Percentiles rank a stretch among this genome's conserved stretches.
These are phyloP conservation scores for Tachypleus tridentatus DNA, from an alignment of 1,140 invertebrate species.

Conservation along the genomic window DNA sequence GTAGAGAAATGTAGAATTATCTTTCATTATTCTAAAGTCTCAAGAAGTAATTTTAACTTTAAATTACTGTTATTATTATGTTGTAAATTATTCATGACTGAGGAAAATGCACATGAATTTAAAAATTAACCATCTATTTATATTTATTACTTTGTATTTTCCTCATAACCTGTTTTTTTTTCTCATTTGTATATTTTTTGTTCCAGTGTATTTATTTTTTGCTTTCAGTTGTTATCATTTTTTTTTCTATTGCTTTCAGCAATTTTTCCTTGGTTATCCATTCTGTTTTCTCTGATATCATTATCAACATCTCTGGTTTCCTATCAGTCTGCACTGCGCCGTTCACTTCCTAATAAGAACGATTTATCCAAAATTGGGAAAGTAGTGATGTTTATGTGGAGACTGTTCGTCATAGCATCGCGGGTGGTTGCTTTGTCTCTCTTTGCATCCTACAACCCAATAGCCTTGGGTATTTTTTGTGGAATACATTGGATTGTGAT, in stretches of 20 bases:
- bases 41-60: no score
- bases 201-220: no score
- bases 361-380: conserved; percentile 54
- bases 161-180: no score
- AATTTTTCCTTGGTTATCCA: conserved; percentile 54
- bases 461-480: conserved; percentile 46
- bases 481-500: conserved; percentile 58
- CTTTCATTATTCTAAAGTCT: no score
- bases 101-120: no score
- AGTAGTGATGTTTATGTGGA: conserved; percentile 59
- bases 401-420: conserved; percentile 60
- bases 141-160: no score
- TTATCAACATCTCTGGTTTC: conserved; percentile 76
- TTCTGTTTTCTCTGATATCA: conserved; percentile 57
- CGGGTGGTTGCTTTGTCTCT: conserved; percentile 37
- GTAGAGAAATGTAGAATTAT: no score
- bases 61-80: no score
- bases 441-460: conserved; percentile 39
- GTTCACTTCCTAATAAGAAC: conserved; percentile 53
- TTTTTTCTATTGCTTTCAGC: conserved; percentile 33
- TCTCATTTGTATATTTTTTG: no score
- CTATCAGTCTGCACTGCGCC: conserved; percentile 64
- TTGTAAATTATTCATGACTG: no score
- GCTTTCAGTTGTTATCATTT: no score
- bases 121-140: no score